phyloP scores from a whole-genome alignment of 2,113 vertebrate genomes.

The Pangasianodon gigas region DNA sequence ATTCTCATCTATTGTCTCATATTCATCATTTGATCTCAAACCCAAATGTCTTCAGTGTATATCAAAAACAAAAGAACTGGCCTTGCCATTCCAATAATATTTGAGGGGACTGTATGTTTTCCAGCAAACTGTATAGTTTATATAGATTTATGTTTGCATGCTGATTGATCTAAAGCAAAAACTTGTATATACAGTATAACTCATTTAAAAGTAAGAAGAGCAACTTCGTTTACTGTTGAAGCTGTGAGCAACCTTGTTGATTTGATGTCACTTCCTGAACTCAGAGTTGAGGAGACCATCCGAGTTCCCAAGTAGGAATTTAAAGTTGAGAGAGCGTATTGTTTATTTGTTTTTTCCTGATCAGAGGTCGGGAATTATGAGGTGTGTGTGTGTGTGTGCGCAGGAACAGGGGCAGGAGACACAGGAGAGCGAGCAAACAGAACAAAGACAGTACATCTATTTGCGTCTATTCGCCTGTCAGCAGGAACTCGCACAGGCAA shows the following conservation, averaged over 20 bases:
- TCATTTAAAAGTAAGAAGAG: too few relatives aligned
- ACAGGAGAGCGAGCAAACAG: conserved; percentile 33
- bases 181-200: not conserved
- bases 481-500: conserved; percentile 37
- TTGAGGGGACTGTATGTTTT: not conserved
- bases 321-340: not conserved
- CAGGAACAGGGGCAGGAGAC: not conserved
- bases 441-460: not conserved
- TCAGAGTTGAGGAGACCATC: not conserved
- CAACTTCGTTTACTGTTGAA: too few relatives aligned
- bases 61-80: not conserved
- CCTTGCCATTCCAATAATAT: not conserved
- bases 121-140: not conserved
- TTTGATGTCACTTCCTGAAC: not conserved
- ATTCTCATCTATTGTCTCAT: not conserved
- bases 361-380: not conserved
- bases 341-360: not conserved
- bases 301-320: too few relatives aligned
- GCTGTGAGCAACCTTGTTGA: too few relatives aligned
- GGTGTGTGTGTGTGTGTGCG: not conserved
- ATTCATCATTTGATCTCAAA: not conserved
- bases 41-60: not conserved
- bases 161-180: not conserved
- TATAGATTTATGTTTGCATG: not conserved
- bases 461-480: too few relatives aligned